These are phyloP conservation scores for Stegastes partitus DNA, from an alignment of 2,113 vertebrate genomes.

Conservation along the genomic window DNA sequence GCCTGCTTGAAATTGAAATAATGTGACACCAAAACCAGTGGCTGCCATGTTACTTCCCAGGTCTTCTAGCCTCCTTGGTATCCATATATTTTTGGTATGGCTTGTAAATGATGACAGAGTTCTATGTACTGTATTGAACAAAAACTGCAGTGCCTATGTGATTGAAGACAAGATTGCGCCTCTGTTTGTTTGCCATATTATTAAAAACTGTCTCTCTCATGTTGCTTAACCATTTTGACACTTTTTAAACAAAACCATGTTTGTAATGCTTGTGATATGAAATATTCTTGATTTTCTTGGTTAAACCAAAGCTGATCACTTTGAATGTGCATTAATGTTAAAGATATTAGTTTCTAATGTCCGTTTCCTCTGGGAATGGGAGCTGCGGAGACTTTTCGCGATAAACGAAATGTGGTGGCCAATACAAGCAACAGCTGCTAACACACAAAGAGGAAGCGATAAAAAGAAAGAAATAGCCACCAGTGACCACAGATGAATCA, in stretches of 20 bases:
- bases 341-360: not conserved
- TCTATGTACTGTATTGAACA: constrained; percentile 71
- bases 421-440: not conserved
- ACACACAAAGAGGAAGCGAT: not conserved
- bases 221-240: constrained; percentile 24
- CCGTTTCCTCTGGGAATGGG: not conserved
- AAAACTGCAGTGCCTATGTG: constrained; percentile 82
- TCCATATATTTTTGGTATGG: constrained; percentile 71
- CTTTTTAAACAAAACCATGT: not conserved
- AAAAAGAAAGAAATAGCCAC: not conserved
- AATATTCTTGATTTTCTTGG: constrained; percentile 7
- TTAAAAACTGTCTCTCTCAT: constrained; percentile 68
- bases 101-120: constrained; percentile 66
- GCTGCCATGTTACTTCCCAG: constrained; percentile 34
- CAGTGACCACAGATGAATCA: too few relatives aligned
- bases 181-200: constrained; percentile 77
- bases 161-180: constrained; percentile 70
- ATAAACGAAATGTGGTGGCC: not conserved
- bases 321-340: not conserved
- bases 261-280: not conserved
- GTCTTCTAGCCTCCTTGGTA: constrained; percentile 41
- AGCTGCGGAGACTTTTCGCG: not conserved
- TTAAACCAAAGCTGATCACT: not conserved
- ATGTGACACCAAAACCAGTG: constrained; percentile 64
- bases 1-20: constrained; percentile 63